These are phyloP conservation scores for Cyanoderma ruficeps DNA, from an alignment of 2,113 vertebrate genomes.

Conservation along the genomic window DNA sequence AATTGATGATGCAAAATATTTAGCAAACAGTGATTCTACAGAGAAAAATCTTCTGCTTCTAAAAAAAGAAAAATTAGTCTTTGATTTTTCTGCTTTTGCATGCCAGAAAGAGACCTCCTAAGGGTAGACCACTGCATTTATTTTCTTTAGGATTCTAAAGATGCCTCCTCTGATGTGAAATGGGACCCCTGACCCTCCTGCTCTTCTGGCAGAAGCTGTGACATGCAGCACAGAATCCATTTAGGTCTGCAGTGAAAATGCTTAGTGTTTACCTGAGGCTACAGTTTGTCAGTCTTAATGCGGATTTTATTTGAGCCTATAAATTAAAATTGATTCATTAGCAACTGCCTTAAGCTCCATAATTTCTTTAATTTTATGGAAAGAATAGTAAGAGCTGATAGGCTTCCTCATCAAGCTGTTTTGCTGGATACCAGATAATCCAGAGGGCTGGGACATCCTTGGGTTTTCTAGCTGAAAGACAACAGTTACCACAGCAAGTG, in stretches of 20 bases:
- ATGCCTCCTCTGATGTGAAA: neutral
- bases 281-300: slow-evolving; percentile 58
- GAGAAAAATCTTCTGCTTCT: neutral
- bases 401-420: neutral
- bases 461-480: neutral
- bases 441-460: neutral
- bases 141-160: neutral
- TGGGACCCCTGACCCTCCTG: neutral
- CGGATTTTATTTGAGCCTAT: slow-evolving; percentile 59
- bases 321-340: slow-evolving; percentile 72
- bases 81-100: neutral
- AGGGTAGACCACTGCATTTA: neutral
- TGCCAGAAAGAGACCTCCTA: neutral
- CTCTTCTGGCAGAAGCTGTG: neutral
- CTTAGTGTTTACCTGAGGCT: slow-evolving; percentile 33
- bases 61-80: neutral
- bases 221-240: neutral
- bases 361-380: slow-evolving; percentile 40
- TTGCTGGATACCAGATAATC: slow-evolving; percentile 21
- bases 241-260: slow-evolving; percentile 34
- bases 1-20: neutral
- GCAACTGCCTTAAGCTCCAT: slow-evolving; percentile 42
- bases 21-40: neutral
- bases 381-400: slow-evolving; percentile 55
- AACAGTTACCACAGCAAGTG: neutral